A percentile compares a stretch with the other conserved stretches of the same genome.
Conservation (phyloP, 2,113 vertebrate species). For the Galbula dea region DNA sequence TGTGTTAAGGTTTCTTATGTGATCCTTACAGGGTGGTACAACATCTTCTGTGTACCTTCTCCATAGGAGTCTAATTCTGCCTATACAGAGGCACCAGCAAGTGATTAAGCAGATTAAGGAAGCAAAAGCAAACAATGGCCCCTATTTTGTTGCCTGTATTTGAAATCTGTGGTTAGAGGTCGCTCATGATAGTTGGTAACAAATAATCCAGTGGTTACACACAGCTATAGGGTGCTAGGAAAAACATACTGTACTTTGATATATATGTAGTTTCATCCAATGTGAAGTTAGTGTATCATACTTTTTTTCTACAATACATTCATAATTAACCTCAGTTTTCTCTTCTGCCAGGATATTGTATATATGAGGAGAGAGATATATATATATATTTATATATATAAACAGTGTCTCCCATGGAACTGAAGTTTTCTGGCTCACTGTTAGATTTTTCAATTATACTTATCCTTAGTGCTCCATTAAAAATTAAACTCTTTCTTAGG, state of each 20-base stretch:
- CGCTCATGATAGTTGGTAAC: rapidly evolving
- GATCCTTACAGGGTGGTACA: background rate
- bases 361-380: no score
- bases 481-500: background rate
- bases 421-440: background rate
- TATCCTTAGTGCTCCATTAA: background rate
- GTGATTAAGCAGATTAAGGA: background rate
- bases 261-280: background rate
- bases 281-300: background rate
- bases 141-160: background rate
- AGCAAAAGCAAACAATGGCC: background rate
- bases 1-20: background rate
- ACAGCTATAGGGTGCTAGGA: background rate
- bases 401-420: background rate
- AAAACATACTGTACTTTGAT: background rate
- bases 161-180: background rate
- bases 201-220: background rate
- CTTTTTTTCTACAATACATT: background rate
- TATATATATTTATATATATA: no score
- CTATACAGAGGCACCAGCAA: background rate
- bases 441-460: background rate
- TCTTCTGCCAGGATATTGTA: background rate
- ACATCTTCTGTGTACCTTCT: background rate
- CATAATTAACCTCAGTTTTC: background rate
- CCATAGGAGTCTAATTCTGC: background rate